These are phyloP conservation scores for Mamestra configurata DNA, from an alignment of 1,140 invertebrate genomes.

Conservation along the genomic window DNA sequence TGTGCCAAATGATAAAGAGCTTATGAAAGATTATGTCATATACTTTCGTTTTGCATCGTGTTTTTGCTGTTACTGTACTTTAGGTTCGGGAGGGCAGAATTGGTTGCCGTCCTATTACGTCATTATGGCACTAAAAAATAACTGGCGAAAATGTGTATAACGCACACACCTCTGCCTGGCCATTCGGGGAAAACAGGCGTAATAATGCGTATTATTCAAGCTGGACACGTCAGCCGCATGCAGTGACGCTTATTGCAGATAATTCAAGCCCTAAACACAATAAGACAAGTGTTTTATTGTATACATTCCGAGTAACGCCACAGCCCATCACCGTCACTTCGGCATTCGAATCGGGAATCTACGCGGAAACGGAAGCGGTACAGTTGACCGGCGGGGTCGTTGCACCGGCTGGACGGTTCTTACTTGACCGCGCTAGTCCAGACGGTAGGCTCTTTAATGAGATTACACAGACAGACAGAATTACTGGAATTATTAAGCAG, in stretches of 20 bases:
- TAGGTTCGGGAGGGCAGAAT: too few relatives aligned
- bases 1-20: too few relatives aligned
- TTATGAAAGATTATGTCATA: too few relatives aligned
- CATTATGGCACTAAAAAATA: neutral
- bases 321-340: constrained; percentile 1
- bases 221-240: too few relatives aligned
- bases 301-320: neutral
- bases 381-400: constrained; percentile 30
- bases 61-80: too few relatives aligned
- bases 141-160: neutral
- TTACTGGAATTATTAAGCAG: neutral
- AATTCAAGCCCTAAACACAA: neutral
- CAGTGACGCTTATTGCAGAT: too few relatives aligned
- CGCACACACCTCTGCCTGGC: neutral
- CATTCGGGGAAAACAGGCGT: neutral
- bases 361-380: constrained; percentile 29
- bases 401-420: neutral
- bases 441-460: constrained; percentile 22
- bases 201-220: neutral
- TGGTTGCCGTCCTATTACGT: neutral
- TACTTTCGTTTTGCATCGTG: too few relatives aligned
- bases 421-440: constrained; percentile 3
- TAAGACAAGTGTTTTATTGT: neutral
- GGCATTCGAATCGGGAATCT: constrained; percentile 2
- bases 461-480: neutral